Conservation (phyloP, 1,140 invertebrate genomes). For the Drosophila novamexicana region DNA sequence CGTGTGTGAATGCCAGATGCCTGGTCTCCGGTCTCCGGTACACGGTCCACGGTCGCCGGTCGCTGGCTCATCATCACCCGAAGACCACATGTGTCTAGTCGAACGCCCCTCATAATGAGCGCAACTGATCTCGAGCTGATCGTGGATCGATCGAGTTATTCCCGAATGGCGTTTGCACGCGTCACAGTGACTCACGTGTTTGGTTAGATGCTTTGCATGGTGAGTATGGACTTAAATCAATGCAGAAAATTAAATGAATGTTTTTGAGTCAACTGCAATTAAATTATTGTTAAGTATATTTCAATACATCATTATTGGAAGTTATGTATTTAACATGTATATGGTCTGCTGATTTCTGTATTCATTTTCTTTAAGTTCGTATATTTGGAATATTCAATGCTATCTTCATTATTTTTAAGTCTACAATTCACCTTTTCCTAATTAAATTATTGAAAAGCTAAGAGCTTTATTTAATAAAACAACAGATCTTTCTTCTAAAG, state of each 20-base stretch:
- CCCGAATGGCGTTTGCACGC: conserved; percentile 22
- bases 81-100: conserved; percentile 58
- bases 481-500: no score
- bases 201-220: neutral
- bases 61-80: conserved; percentile 49
- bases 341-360: no score
- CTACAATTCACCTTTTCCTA: no score
- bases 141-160: conserved; percentile 34
- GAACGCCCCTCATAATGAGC: conserved; percentile 77
- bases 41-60: conserved; percentile 18
- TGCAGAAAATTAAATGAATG: neutral
- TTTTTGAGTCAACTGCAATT: no score
- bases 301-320: no score
- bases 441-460: no score
- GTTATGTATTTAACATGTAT: no score
- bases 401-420: no score
- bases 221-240: conserved; percentile 16
- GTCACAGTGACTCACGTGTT: conserved; percentile 19
- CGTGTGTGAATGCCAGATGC: conserved; percentile 54
- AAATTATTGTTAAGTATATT: no score
- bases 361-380: no score
- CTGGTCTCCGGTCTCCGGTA: conserved; percentile 17
- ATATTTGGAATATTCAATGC: no score
- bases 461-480: no score
- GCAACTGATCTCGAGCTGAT: conserved; percentile 30